Evolutionary conservation across 1,140 invertebrate species (phyloP).

Genomic region (Achatina immaculata): DNA sequence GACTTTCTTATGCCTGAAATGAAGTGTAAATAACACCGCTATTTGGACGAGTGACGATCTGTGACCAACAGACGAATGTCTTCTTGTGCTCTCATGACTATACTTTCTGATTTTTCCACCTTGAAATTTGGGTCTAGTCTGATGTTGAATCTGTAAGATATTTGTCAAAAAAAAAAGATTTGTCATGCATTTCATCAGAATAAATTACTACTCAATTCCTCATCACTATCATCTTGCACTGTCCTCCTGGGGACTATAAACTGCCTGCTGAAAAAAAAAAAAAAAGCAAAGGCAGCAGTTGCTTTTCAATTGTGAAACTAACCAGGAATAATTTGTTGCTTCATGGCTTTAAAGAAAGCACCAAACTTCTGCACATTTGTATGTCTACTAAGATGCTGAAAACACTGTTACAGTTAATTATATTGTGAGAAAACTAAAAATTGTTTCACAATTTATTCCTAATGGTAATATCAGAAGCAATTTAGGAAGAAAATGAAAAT

Average conservation of each 20-base stretch:
- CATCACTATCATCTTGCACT: too few relatives aligned
- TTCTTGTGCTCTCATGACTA: slow-evolving; percentile 53
- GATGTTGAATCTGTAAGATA: slow-evolving; percentile 42
- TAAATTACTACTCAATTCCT: too few relatives aligned
- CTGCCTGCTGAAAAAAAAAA: too few relatives aligned
- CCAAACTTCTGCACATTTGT: not conserved
- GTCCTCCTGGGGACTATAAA: too few relatives aligned
- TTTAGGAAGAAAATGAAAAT: not conserved
- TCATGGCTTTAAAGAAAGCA: not conserved
- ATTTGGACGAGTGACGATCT: not conserved
- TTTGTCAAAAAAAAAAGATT: too few relatives aligned
- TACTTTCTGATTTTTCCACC: slow-evolving; percentile 48
- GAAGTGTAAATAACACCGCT: too few relatives aligned
- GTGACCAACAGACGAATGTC: slow-evolving; percentile 50
- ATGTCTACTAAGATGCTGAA: not conserved
- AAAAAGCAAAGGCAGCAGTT: not conserved
- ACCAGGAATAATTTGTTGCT: not conserved
- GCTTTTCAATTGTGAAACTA: not conserved
- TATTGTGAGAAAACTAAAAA: not conserved
- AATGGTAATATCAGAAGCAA: not conserved
- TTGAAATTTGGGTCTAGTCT: slow-evolving; percentile 49
- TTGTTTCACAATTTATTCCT: not conserved
- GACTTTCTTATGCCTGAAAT: too few relatives aligned
- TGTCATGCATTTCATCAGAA: too few relatives aligned
- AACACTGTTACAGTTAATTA: not conserved